A percentile compares a stretch with the other conserved stretches of the same genome.
Conservation (phyloP, 2,888 invertebrate species). For the Plutella xylostella region DNA sequence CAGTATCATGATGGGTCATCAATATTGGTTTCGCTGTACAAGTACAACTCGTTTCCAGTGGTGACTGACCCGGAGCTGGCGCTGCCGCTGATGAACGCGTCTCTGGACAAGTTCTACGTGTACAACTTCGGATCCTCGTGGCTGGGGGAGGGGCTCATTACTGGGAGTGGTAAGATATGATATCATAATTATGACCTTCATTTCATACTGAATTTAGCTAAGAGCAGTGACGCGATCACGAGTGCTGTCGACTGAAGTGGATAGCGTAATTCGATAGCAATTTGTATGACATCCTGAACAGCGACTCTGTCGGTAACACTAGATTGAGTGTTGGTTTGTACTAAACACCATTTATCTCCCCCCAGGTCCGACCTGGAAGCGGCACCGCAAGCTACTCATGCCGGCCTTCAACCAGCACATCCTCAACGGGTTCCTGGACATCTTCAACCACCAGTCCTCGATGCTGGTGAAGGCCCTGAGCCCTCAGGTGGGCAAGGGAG, state of each 20-base stretch:
- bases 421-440: constrained; percentile 8
- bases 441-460: constrained; percentile 3
- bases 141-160: background rate
- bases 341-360: background rate
- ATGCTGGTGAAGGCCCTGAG: constrained; percentile 1
- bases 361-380: constrained; percentile 16
- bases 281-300: too few relatives aligned
- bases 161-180: background rate
- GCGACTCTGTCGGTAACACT: too few relatives aligned
- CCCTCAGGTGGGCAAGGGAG: background rate
- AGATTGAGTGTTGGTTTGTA: too few relatives aligned
- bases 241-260: background rate
- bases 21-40: too few relatives aligned
- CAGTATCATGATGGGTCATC: too few relatives aligned
- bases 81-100: background rate
- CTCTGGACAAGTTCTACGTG: background rate
- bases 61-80: background rate
- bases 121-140: background rate
- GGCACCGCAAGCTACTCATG: constrained; percentile 9
- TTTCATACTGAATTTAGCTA: background rate
- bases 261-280: too few relatives aligned
- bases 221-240: too few relatives aligned
- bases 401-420: constrained; percentile 12
- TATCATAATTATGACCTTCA: background rate
- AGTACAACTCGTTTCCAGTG: background rate